Conservation (phyloP, 2,113 vertebrate species). For the Oreochromis aureus region DNA sequence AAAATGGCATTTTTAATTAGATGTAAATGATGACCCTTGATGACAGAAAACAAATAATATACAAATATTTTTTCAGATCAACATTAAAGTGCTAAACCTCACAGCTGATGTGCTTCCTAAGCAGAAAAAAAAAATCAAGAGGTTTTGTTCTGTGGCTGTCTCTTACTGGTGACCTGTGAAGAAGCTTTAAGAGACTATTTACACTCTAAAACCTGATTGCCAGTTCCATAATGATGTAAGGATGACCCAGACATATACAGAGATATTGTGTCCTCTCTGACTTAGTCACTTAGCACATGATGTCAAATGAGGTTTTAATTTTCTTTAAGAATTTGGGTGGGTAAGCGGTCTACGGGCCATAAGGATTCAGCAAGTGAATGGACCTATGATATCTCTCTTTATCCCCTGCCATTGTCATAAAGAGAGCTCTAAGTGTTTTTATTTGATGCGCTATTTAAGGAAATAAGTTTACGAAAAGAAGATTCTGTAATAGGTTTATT, state of each 20-base stretch:
- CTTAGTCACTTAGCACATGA: neutral
- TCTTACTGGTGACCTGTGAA: neutral
- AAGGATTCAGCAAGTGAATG: neutral
- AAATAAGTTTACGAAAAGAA: rapidly evolving
- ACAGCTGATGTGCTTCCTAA: neutral
- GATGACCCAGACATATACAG: neutral
- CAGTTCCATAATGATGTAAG: neutral
- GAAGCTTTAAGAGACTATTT: neutral
- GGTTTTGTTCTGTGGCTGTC: neutral
- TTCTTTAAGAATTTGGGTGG: neutral
- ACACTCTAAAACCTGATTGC: neutral
- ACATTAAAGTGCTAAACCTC: neutral
- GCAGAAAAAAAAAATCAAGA: neutral
- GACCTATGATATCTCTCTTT: neutral
- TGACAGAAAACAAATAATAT: neutral
- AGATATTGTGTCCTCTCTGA: neutral
- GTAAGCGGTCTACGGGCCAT: rapidly evolving
- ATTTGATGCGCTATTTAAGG: neutral
- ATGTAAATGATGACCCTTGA: constrained; percentile 6
- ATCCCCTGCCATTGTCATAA: neutral
- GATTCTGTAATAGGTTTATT: neutral
- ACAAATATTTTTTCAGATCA: neutral
- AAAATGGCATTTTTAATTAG: constrained; percentile 26
- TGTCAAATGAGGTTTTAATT: neutral
- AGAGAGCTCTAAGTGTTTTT: neutral